phyloP scores from a whole-genome alignment of 2,888 invertebrate species.

The Isoperla grammatica region DNA sequence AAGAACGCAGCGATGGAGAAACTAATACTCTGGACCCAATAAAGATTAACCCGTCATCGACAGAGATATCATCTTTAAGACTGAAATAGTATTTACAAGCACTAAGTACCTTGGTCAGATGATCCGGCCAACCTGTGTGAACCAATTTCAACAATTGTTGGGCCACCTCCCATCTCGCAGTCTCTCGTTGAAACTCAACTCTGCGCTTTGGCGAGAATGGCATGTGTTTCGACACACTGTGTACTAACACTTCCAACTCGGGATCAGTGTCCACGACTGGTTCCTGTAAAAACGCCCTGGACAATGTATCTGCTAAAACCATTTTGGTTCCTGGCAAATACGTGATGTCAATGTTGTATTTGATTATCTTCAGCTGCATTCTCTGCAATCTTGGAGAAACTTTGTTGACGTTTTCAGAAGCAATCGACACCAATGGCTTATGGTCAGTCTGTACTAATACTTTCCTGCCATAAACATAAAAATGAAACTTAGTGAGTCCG shows the following conservation, averaged over 20 bases:
- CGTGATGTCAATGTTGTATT: background rate
- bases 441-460: slow-evolving; percentile 5
- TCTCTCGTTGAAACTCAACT: slow-evolving; percentile 9
- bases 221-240: slow-evolving; percentile 9
- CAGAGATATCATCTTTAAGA: slow-evolving; percentile 22
- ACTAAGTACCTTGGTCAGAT: slow-evolving; percentile 4
- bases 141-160: background rate
- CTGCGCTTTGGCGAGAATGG: slow-evolving; percentile 9
- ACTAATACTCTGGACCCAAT: too few species aligned
- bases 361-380: background rate
- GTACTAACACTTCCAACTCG: slow-evolving; percentile 8
- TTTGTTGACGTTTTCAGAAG: background rate
- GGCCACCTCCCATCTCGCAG: background rate
- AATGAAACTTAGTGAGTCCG: slow-evolving; percentile 15
- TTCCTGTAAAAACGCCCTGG: background rate
- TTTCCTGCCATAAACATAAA: background rate
- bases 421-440: background rate
- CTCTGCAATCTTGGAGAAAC: background rate
- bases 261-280: background rate
- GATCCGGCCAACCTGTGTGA: slow-evolving; percentile 21
- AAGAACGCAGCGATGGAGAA: too few species aligned
- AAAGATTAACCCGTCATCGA: slow-evolving; percentile 28
- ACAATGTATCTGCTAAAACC: background rate
- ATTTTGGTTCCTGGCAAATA: background rate
- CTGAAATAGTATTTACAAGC: slow-evolving; percentile 25